Percentiles rank a stretch among this genome's conserved stretches.
Conservation (phyloP, 2,888 invertebrate genomes). For the Microplitis deprimator region DNA sequence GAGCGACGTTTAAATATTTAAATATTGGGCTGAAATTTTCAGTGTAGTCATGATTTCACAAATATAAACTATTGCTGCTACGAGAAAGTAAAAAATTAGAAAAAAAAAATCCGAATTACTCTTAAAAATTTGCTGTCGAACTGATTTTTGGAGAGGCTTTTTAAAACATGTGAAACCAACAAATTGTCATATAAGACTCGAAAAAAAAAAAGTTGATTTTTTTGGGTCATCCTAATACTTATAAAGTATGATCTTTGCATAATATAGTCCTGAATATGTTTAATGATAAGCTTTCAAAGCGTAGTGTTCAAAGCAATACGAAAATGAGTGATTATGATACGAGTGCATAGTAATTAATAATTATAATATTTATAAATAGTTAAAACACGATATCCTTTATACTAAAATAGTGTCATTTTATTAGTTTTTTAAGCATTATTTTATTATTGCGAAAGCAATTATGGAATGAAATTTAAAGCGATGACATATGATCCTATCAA, state of each 20-base stretch:
- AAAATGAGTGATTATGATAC: constrained; percentile 28
- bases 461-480: constrained; percentile 4
- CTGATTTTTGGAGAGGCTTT: no score
- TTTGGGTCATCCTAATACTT: no score
- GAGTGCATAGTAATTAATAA: not conserved
- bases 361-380: not conserved
- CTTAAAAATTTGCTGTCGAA: no score
- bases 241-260: not conserved
- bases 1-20: no score
- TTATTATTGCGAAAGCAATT: constrained; percentile 8
- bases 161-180: no score
- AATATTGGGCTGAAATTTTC: no score
- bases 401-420: not conserved
- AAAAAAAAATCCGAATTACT: no score
- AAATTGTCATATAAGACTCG: no score
- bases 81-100: no score
- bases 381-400: not conserved
- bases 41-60: no score
- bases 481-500: constrained; percentile 47
- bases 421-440: constrained; percentile 13
- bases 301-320: constrained; percentile 29
- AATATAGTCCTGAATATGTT: not conserved
- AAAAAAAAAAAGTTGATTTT: no score
- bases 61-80: no score
- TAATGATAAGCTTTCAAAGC: constrained; percentile 31